Evolutionary conservation across 1,140 invertebrate species (phyloP), one percentile per base, ranked within the genome.

Genomic region (Eulimnadia texana): DNA sequence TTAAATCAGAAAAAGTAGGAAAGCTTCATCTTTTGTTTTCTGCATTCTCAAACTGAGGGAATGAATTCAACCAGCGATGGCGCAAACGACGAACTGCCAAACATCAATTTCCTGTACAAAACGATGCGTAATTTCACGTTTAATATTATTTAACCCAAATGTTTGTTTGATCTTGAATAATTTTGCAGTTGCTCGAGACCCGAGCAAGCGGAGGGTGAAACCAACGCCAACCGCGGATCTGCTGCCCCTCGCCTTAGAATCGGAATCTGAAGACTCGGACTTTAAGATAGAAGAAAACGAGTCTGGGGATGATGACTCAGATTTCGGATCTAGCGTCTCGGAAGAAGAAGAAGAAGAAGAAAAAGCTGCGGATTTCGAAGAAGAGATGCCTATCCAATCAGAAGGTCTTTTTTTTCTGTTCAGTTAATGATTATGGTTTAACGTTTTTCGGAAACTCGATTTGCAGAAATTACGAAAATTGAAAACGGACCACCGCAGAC

Each of bases 261-360:
- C 94, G 71, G 93, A 90, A 74, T 93, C 91, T 9, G 90, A 93
- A 72, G 93, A 97, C 71, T 93, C 90, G 66, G 93, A 97, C 75
- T 96, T 93, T 75, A 80, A 90, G 60, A 90, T 93, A 62, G 88
- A 91, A 63, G 60, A 70, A 51, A 70, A 68, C 20, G 10, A 70
- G 73, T 61, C 75, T 74, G 19, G 70, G 79, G 73, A 47, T 68
- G 74, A 55, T 76, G 77, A 66, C 20, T 65, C 69, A 3, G 70
- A 73, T 63, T 69, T 70, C 2, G 68, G 68, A 51, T 62, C 56
- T 59, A 27, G 51, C 42, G 49, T 52, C 54, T 59, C 57, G 3
- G 50, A 53, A 53, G 29, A 65, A 55, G 28, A 63, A 73, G 6
- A 73, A 75, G 66, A 10, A 50, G 28, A 56, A 59, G 42, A 63